Conservation (phyloP, 2,888 invertebrate species). For the Acrobasis suavella region DNA sequence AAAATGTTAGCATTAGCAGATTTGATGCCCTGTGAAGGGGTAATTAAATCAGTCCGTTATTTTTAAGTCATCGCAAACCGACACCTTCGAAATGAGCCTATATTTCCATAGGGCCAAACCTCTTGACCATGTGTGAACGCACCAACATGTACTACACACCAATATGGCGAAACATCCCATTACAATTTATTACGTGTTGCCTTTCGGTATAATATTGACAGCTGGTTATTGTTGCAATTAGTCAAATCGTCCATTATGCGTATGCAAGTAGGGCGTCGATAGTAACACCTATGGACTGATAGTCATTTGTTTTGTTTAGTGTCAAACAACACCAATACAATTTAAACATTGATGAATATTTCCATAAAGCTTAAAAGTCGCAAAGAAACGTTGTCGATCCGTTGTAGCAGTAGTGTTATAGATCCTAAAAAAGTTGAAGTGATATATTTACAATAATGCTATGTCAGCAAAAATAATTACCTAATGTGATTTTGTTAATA, state of each 20-base stretch:
- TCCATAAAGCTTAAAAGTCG: no score
- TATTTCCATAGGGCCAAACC: not conserved
- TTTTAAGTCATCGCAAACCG: no score
- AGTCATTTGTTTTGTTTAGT: constrained; percentile 24
- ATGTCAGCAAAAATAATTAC: no score
- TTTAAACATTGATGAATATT: not conserved
- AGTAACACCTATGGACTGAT: constrained; percentile 17
- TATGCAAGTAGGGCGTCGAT: constrained; percentile 16
- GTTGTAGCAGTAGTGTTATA: no score
- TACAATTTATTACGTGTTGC: constrained; percentile 44
- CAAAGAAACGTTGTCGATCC: no score
- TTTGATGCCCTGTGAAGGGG: no score
- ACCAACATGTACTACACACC: constrained; percentile 23
- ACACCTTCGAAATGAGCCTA: not conserved
- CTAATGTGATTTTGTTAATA: no score
- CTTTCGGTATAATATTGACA: constrained; percentile 18
- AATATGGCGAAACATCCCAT: constrained; percentile 41
- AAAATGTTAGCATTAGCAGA: no score
- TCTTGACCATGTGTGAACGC: not conserved
- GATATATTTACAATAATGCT: no score
- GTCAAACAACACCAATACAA: no score
- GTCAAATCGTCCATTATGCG: constrained; percentile 19
- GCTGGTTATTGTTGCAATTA: constrained; percentile 20
- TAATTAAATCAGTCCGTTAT: no score
- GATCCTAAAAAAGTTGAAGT: no score